phyloP scores from a whole-genome alignment of 1,140 invertebrate genomes.

The Drosophila sechellia region DNA sequence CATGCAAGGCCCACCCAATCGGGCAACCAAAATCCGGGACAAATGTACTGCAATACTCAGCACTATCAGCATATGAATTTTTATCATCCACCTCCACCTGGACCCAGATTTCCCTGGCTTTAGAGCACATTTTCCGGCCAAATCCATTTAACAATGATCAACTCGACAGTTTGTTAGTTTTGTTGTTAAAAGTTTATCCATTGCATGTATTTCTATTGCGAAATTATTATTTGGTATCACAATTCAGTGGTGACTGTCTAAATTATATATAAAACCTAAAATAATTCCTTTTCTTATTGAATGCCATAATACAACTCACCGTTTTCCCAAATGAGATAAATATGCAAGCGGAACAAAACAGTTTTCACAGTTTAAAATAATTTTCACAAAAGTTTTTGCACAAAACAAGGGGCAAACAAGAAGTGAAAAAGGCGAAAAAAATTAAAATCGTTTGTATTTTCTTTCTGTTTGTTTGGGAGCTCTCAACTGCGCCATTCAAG shows the following conservation, averaged over 20 bases:
- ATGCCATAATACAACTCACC: constrained; percentile 10
- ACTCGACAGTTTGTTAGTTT: background rate
- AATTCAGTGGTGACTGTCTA: background rate
- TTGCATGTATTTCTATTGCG: background rate
- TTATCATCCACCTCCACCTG: background rate
- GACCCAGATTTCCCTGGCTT: constrained; percentile 19
- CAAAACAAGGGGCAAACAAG: constrained; percentile 15
- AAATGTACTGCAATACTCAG: too few species aligned
- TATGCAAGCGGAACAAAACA: constrained; percentile 17
- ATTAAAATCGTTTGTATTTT: constrained; percentile 35
- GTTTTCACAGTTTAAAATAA: constrained; percentile 60
- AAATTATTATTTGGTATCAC: constrained; percentile 1
- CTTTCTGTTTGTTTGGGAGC: constrained; percentile 54
- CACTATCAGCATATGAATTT: background rate
- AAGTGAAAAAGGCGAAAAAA: constrained; percentile 11
- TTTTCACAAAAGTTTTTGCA: constrained; percentile 41
- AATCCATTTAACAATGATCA: too few species aligned
- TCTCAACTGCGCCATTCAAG: constrained; percentile 54
- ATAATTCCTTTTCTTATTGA: too few species aligned
- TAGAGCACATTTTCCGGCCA: background rate
- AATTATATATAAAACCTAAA: too few species aligned
- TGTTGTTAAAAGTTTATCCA: background rate
- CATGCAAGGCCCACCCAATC: background rate
- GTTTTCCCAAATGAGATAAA: constrained; percentile 33
- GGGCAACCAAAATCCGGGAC: background rate